A percentile compares a stretch with the other conserved stretches of the same genome.
Evolutionary conservation across 2,888 invertebrate genomes (phyloP).

Genomic region (Pediacus dermestoides): DNA sequence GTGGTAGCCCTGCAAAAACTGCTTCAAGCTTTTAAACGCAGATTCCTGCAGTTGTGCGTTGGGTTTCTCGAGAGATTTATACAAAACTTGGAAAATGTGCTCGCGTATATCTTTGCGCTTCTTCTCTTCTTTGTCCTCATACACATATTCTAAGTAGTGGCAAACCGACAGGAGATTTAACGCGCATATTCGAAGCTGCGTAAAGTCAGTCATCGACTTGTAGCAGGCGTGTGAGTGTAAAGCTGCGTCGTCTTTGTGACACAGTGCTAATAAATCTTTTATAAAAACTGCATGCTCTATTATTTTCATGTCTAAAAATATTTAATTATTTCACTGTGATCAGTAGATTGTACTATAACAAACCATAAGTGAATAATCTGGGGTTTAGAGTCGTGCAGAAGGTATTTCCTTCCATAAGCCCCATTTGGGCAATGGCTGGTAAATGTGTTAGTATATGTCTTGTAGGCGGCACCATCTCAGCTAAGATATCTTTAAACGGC

Average conservation of each 20-base stretch:
- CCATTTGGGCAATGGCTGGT: constrained; percentile 94
- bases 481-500: constrained; percentile 86
- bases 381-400: constrained; percentile 93
- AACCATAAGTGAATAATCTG: too few species aligned
- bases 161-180: constrained; percentile 81
- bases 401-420: constrained; percentile 94
- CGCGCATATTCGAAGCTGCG: constrained; percentile 85
- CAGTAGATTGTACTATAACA: too few species aligned
- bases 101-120: constrained; percentile 57
- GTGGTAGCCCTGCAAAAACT: too few species aligned
- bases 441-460: constrained; percentile 91
- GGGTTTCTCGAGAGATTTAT: constrained; percentile 83
- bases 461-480: constrained; percentile 92
- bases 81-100: constrained; percentile 52
- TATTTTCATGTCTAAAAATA: constrained; percentile 66
- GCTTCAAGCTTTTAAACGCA: too few species aligned
- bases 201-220: constrained; percentile 81
- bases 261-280: constrained; percentile 78
- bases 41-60: constrained; percentile 87
- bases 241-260: constrained; percentile 83
- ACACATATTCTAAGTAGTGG: constrained; percentile 73
- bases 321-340: constrained; percentile 1
- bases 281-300: constrained; percentile 89
- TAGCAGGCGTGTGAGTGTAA: constrained; percentile 88
- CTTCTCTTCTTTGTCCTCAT: too few species aligned